Evolutionary conservation across 2,113 vertebrate genomes (phyloP).

Genomic region (Terrapene triunguis): DNA sequence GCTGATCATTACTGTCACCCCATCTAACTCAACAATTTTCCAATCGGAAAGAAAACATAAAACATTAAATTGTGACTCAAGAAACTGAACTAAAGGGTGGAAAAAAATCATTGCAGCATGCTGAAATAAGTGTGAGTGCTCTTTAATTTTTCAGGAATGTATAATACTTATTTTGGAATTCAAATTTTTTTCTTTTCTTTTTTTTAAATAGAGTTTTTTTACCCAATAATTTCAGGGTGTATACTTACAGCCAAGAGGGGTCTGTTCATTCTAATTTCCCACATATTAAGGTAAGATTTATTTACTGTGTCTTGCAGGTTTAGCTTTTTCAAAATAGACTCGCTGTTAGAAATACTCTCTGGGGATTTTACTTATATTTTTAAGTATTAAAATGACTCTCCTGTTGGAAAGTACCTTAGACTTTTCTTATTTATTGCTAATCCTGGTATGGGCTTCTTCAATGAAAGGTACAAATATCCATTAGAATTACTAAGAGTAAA

Average conservation of each 20-base stretch:
- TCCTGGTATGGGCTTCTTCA: neutral
- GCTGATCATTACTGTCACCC: neutral
- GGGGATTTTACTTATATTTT: neutral
- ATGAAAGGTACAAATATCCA: neutral
- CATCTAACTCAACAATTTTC: neutral
- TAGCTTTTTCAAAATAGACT: fast-evolving
- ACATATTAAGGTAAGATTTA: constrained; percentile 52
- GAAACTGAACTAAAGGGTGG: neutral
- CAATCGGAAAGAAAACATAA: neutral
- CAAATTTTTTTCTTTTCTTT: neutral
- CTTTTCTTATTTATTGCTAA: neutral
- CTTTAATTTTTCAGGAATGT: neutral
- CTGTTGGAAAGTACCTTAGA: neutral
- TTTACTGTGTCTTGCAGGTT: neutral
- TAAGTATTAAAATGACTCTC: neutral
- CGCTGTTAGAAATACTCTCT: neutral
- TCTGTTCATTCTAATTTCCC: neutral
- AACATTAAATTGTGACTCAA: neutral
- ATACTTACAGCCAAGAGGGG: constrained; percentile 48
- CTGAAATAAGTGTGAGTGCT: neutral
- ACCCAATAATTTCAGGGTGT: constrained; percentile 67
- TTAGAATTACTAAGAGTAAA: neutral
- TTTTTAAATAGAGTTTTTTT: constrained; percentile 57
- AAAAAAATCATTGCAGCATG: neutral
- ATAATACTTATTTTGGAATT: neutral